Evolutionary conservation across 2,888 invertebrate genomes (phyloP).

Genomic region (Sphecodes monilicornis): DNA sequence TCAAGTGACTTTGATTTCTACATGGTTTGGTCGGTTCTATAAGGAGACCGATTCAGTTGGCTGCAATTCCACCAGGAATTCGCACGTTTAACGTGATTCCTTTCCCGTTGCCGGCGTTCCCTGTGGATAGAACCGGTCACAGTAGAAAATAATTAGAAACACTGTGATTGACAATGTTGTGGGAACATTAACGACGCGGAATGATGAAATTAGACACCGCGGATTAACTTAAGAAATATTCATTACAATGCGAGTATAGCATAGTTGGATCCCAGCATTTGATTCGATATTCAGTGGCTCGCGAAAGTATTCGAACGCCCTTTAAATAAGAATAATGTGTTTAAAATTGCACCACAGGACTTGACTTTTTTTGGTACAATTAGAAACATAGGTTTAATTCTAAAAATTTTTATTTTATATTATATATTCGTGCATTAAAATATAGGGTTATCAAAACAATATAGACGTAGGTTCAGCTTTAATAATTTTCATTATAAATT

Average conservation of each 20-base stretch:
- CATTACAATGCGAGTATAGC: background rate
- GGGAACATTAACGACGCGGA: background rate
- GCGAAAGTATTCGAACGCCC: too few species aligned
- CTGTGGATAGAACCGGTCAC: background rate
- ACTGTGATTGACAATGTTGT: background rate
- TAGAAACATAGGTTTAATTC: too few species aligned
- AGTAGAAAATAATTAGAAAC: conserved; percentile 37
- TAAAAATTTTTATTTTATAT: too few species aligned
- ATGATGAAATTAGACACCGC: background rate
- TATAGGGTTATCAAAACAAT: too few species aligned
- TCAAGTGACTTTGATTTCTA: conserved; percentile 54
- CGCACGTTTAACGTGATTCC: conserved; percentile 21
- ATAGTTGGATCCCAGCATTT: background rate
- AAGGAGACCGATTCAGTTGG: conserved; percentile 44
- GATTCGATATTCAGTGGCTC: too few species aligned
- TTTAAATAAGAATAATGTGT: too few species aligned
- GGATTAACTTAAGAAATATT: background rate
- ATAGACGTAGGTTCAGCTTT: too few species aligned
- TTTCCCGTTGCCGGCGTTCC: background rate
- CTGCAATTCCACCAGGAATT: conserved; percentile 34
- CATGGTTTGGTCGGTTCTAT: conserved; percentile 29
- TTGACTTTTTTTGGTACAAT: too few species aligned
- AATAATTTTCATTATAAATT: too few species aligned
- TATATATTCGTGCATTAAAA: too few species aligned
- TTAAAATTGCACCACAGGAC: too few species aligned